Conservation (phyloP, 1,140 invertebrate species). For the Sinonovacula constricta region DNA sequence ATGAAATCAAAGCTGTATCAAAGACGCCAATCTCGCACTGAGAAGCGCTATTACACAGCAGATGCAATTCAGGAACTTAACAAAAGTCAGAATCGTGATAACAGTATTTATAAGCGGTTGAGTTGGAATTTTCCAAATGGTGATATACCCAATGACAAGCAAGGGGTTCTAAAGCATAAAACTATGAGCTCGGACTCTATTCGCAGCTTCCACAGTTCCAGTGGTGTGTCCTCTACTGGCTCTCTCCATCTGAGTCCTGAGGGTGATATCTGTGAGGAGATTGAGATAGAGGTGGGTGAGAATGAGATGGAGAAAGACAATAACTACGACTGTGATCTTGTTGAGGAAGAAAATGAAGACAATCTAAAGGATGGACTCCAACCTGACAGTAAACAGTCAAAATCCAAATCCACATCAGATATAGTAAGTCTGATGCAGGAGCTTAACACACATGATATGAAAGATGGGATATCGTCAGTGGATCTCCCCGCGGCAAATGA, state of each 20-base stretch:
- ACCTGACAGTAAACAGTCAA: conserved; percentile 22
- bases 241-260: conserved; percentile 79
- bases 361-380: background rate
- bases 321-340: conserved; percentile 41
- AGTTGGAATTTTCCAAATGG: conserved; percentile 83
- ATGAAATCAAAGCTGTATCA: conserved; percentile 67
- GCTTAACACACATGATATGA: conserved; percentile 68
- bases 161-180: conserved; percentile 63
- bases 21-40: conserved; percentile 80
- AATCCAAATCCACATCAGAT: conserved; percentile 73
- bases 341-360: conserved; percentile 42
- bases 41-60: conserved; percentile 83
- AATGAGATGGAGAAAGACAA: conserved; percentile 48
- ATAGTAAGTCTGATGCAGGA: conserved; percentile 67
- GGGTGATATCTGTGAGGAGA: conserved; percentile 73
- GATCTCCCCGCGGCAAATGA: conserved; percentile 75
- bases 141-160: conserved; percentile 68
- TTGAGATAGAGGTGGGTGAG: conserved; percentile 50
- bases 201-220: conserved; percentile 79
- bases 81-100: conserved; percentile 79
- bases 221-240: conserved; percentile 81
- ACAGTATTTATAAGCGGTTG: conserved; percentile 83
- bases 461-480: conserved; percentile 80
- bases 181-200: conserved; percentile 78
- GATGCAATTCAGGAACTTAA: conserved; percentile 85